A percentile compares a stretch with the other conserved stretches of the same genome.
Evolutionary conservation across 37 sponge, comb jelly and placozoan species (phyloP).

Genomic region (Cliona cf. orientalis): DNA sequence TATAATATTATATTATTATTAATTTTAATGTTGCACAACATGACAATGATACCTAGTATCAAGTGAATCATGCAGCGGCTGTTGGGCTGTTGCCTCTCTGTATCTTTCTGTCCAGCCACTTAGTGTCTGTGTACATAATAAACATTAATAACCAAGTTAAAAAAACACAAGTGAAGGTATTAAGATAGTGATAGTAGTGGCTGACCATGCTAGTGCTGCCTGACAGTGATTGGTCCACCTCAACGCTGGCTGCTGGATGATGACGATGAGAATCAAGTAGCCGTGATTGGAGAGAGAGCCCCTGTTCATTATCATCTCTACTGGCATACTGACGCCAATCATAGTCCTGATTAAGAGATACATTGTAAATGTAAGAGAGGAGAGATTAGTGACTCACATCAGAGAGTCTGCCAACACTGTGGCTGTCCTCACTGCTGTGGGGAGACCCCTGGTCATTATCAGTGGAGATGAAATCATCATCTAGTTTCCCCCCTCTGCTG

Average conservation of each 20-base stretch:
- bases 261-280: background rate
- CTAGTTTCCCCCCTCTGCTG: conserved; percentile 26
- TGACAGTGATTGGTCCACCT: too few relatives aligned
- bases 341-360: conserved; percentile 46
- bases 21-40: background rate
- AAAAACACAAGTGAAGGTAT: background rate
- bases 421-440: background rate
- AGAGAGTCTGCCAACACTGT: conserved; percentile 16
- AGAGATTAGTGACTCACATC: background rate
- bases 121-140: conserved; percentile 1
- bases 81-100: conserved; percentile 4
- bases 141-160: background rate
- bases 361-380: background rate
- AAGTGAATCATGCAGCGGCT: conserved; percentile 30
- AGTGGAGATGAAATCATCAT: conserved; percentile 47
- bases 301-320: conserved; percentile 12
- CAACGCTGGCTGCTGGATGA: background rate
- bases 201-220: background rate
- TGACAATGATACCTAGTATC: conserved; percentile 38
- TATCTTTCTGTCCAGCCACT: conserved; percentile 24
- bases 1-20: background rate
- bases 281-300: conserved; percentile 14
- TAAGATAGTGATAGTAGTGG: background rate
- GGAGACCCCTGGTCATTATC: background rate
- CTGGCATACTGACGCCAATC: conserved; percentile 80